phyloP scores from a whole-genome alignment of 1,140 invertebrate genomes.

The Leptopilina clavipes region DNA sequence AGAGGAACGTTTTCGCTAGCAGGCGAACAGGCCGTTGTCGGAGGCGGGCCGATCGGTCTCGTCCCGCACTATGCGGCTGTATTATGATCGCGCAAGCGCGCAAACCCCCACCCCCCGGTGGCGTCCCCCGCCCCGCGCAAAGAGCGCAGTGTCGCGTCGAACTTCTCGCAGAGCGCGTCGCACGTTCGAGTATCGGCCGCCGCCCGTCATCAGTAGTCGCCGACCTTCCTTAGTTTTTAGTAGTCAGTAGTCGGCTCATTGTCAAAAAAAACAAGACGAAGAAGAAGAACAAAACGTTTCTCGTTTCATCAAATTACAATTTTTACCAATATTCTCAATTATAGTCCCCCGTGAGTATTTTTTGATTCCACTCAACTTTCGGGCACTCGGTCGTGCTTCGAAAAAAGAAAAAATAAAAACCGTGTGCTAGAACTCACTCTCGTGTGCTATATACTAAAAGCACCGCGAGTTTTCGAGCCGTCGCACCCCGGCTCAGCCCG shows the following conservation, averaged over 20 bases:
- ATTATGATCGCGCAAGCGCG: slow-evolving; percentile 59
- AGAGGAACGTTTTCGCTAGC: slow-evolving; percentile 40
- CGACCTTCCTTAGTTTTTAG: slow-evolving; percentile 80
- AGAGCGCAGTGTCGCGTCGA: slow-evolving; percentile 83
- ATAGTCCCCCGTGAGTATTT: slow-evolving; percentile 35
- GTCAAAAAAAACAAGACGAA: slow-evolving; percentile 49
- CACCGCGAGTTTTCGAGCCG: slow-evolving; percentile 42
- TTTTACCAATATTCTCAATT: no score
- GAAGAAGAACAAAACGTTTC: no score
- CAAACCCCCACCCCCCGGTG: slow-evolving; percentile 43
- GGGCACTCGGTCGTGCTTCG: slow-evolving; percentile 38
- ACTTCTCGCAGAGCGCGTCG: slow-evolving; percentile 80
- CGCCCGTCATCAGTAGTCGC: slow-evolving; percentile 78
- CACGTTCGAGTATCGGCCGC: slow-evolving; percentile 78
- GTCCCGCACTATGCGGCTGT: slow-evolving; percentile 44
- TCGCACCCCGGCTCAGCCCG: slow-evolving; percentile 38
- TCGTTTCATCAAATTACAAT: no score
- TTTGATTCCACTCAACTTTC: slow-evolving; percentile 34
- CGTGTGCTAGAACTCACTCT: slow-evolving; percentile 21
- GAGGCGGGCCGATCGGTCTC: slow-evolving; percentile 59
- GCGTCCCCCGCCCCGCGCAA: slow-evolving; percentile 55
- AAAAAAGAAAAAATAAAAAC: no score
- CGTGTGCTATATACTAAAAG: slow-evolving; percentile 40
- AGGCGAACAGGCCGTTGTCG: slow-evolving; percentile 52
- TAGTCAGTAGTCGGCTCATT: slow-evolving; percentile 71